Conservation (phyloP, 1,140 invertebrate genomes). For the Panagrolaimus sp. region DNA sequence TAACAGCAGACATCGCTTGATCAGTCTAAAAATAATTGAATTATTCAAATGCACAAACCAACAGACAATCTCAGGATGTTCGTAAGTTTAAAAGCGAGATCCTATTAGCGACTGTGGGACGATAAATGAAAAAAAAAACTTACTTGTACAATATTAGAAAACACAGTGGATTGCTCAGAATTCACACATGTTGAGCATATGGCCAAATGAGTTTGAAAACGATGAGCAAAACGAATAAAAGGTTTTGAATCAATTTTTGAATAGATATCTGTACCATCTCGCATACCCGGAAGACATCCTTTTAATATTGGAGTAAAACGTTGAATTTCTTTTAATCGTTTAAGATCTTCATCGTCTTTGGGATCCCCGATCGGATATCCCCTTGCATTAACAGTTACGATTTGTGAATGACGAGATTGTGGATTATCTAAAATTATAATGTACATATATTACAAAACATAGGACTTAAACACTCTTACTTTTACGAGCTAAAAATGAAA, state of each 20-base stretch:
- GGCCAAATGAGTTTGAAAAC: background rate
- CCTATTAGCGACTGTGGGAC: no score
- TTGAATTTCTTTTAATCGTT: background rate
- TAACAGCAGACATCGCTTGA: background rate
- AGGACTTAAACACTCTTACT: background rate
- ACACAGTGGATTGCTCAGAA: background rate
- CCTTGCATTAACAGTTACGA: background rate
- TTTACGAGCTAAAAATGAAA: background rate
- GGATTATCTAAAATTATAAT: background rate
- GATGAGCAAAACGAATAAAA: background rate
- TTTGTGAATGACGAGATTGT: slow-evolving; percentile 5
- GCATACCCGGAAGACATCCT: background rate
- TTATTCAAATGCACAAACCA: no score
- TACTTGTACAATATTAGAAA: background rate
- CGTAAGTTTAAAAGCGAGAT: no score
- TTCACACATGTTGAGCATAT: background rate
- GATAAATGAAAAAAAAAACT: background rate
- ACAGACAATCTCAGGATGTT: no score
- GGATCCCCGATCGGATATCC: background rate
- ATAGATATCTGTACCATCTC: background rate
- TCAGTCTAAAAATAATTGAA: background rate
- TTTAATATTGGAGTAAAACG: slow-evolving; percentile 4
- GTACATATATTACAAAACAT: background rate
- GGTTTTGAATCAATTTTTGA: background rate
- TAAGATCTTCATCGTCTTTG: slow-evolving; percentile 10